Conservation (phyloP, 2,113 vertebrate genomes). For the Dascyllus trimaculatus region DNA sequence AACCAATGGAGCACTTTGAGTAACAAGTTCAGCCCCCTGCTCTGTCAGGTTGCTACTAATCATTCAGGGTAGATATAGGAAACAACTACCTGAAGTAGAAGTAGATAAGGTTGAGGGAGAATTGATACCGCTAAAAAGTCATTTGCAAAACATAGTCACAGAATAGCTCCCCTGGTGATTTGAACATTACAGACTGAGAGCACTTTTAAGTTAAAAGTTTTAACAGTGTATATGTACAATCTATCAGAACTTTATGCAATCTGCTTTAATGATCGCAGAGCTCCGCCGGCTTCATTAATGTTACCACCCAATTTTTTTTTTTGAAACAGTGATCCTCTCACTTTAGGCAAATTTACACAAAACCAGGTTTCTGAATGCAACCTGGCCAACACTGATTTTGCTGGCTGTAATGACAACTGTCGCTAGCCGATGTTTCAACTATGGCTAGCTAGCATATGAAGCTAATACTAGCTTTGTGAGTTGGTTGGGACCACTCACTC, state of each 20-base stretch:
- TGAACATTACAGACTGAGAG: conserved; percentile 3
- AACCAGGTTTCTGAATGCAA: not conserved
- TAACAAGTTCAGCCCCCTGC: conserved; percentile 25
- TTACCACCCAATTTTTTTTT: not conserved
- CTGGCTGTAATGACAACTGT: no score
- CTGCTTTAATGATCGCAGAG: not conserved
- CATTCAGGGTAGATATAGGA: conserved; percentile 13
- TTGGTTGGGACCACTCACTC: not conserved
- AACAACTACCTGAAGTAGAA: conserved; percentile 25
- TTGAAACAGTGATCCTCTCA: not conserved
- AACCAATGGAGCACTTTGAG: conserved; percentile 22
- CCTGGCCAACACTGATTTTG: not conserved
- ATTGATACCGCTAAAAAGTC: conserved; percentile 6
- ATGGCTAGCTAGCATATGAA: not conserved
- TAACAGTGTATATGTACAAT: not conserved
- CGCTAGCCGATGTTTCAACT: not conserved
- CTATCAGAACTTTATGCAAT: not conserved
- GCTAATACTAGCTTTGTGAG: not conserved
- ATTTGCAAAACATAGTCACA: conserved; percentile 31
- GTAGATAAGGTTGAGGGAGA: conserved; percentile 23
- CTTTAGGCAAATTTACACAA: not conserved
- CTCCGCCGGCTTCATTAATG: no score
- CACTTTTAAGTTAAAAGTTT: no score
- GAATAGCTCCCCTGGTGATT: conserved; percentile 1
- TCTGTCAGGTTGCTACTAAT: conserved; percentile 35